A percentile compares a stretch with the other conserved stretches of the same genome.
These are phyloP conservation scores for Barbus barbus DNA, from an alignment of 2,113 vertebrate species.

Conservation along the genomic window DNA sequence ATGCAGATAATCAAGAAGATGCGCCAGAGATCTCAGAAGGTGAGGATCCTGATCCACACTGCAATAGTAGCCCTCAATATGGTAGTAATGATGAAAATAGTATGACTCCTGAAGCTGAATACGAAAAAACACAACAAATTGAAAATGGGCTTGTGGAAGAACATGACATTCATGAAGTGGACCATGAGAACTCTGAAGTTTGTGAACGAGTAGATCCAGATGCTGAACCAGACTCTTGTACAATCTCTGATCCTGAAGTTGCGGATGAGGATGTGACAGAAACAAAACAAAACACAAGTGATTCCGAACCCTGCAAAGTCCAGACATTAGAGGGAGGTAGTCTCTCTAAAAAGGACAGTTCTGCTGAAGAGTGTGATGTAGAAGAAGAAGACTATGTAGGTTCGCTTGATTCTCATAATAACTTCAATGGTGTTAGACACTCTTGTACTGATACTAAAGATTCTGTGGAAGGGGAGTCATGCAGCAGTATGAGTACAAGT, in stretches of 20 bases:
- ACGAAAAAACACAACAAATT: background rate
- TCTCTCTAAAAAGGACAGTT: background rate
- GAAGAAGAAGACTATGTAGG: background rate
- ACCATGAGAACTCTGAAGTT: slow-evolving; percentile 10
- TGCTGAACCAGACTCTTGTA: slow-evolving; percentile 2
- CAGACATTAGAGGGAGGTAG: slow-evolving; percentile 9
- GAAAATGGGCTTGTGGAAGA: background rate
- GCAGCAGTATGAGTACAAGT: slow-evolving; percentile 42
- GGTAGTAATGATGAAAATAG: background rate
- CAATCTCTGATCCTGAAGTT: slow-evolving; percentile 7
- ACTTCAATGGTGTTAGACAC: background rate
- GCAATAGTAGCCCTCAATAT: background rate
- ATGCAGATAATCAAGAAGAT: background rate
- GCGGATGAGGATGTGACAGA: background rate
- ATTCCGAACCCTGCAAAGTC: slow-evolving; percentile 4
- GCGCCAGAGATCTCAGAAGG: background rate
- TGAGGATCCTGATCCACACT: slow-evolving; percentile 7
- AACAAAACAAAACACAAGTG: background rate
- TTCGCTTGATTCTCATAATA: background rate
- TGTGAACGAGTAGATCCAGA: slow-evolving; percentile 17
- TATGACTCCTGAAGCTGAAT: background rate
- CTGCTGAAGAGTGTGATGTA: slow-evolving; percentile 2
- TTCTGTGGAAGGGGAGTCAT: slow-evolving; percentile 32
- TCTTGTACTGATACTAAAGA: background rate
- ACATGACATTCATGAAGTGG: background rate